Percentiles rank a stretch among this genome's conserved stretches.
Evolutionary conservation across 2,888 invertebrate genomes (phyloP).

Genomic region (Laothoe populi): DNA sequence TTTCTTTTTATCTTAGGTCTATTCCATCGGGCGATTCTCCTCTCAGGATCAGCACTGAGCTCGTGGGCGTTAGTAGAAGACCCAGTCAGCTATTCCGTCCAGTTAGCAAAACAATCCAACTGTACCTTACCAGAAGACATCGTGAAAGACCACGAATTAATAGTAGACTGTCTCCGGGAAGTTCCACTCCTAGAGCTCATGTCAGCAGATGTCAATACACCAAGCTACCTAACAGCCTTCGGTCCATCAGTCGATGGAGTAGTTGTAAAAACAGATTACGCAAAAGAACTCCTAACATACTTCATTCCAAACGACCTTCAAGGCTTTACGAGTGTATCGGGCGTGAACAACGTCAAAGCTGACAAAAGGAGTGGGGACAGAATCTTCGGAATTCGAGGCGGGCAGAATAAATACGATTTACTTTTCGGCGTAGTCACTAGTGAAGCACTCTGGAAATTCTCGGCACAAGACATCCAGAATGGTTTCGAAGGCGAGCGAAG

Average conservation of each 20-base stretch:
- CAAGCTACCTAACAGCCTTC: conserved; percentile 93
- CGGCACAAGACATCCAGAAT: conserved; percentile 92
- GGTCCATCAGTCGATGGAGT: conserved; percentile 98
- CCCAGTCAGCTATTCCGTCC: conserved; percentile 92
- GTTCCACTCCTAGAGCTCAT: conserved; percentile 90
- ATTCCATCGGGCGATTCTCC: conserved; percentile 93
- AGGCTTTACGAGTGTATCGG: conserved; percentile 86
- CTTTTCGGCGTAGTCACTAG: conserved; percentile 96
- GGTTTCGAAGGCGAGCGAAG: conserved; percentile 95
- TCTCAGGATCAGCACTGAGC: conserved; percentile 94
- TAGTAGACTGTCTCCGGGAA: conserved; percentile 93
- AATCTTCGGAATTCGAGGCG: conserved; percentile 82
- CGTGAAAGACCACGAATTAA: conserved; percentile 92
- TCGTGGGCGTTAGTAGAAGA: conserved; percentile 96
- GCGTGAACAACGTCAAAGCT: conserved; percentile 83
- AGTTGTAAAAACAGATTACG: conserved; percentile 95
- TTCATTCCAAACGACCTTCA: conserved; percentile 88
- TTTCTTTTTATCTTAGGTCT: conserved; percentile 86
- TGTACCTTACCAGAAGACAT: conserved; percentile 93
- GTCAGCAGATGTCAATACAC: conserved; percentile 90
- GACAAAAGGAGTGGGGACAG: conserved; percentile 87
- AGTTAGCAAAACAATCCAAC: conserved; percentile 92
- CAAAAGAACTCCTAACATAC: conserved; percentile 90
- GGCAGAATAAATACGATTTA: conserved; percentile 90
- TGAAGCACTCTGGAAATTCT: conserved; percentile 96